phyloP scores from a whole-genome alignment of 1,140 invertebrate genomes.

The Agrilus planipennis region DNA sequence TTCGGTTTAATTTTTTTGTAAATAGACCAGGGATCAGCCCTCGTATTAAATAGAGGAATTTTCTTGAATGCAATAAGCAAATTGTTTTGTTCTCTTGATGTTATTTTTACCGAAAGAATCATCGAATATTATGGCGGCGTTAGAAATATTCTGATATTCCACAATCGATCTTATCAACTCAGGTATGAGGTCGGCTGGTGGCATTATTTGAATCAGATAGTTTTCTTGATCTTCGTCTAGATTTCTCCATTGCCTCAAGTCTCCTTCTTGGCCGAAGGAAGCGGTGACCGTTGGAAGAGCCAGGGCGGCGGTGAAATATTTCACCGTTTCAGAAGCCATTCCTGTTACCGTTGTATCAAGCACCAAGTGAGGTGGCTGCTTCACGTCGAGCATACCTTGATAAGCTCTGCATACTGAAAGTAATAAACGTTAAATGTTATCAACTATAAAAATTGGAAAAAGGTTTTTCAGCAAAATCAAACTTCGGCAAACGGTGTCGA shows the following conservation, averaged over 20 bases:
- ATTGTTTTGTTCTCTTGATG: too few relatives aligned
- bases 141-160: conserved; percentile 68
- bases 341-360: conserved; percentile 64
- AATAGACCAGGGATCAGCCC: too few relatives aligned
- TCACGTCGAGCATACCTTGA: conserved; percentile 43
- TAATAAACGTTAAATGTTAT: too few relatives aligned
- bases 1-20: too few relatives aligned
- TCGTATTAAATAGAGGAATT: too few relatives aligned
- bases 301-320: conserved; percentile 62
- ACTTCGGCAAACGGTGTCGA: too few relatives aligned
- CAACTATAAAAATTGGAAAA: too few relatives aligned
- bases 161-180: conserved; percentile 68
- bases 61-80: too few relatives aligned
- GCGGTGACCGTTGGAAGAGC: conserved; percentile 66
- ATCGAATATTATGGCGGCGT: conserved; percentile 80
- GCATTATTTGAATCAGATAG: conserved; percentile 60
- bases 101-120: conserved; percentile 59
- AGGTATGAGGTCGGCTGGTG: conserved; percentile 66
- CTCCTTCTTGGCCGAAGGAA: conserved; percentile 67
- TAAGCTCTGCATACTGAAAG: conserved; percentile 53
- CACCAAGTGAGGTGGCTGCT: conserved; percentile 57
- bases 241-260: conserved; percentile 63
- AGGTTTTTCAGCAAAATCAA: too few relatives aligned
- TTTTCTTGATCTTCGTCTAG: conserved; percentile 50
- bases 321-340: conserved; percentile 62